phyloP scores from a whole-genome alignment of 2,113 vertebrate genomes.

The Notarius lentiginosus region DNA sequence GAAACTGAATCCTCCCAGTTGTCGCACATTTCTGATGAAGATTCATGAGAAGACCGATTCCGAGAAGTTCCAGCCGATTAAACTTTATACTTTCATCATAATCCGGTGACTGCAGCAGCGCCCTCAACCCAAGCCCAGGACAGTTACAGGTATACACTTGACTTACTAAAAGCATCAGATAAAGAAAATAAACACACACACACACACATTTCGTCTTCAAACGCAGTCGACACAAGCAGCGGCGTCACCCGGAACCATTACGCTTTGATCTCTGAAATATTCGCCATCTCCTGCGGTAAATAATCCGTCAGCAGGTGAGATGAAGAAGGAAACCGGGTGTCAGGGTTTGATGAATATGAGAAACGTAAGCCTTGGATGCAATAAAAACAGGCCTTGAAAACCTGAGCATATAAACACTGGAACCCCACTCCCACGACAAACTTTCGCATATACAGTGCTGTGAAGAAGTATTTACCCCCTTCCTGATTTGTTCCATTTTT shows the following conservation, averaged over 20 bases:
- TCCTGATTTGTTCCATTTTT: too few relatives aligned
- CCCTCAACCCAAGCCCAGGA: background rate
- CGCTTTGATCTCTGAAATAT: background rate
- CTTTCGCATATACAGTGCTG: too few relatives aligned
- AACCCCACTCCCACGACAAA: too few relatives aligned
- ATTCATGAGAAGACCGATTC: background rate
- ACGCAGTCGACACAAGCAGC: background rate
- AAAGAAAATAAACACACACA: background rate
- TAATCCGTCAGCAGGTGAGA: conserved; percentile 11
- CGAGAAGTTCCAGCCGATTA: background rate
- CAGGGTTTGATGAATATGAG: background rate
- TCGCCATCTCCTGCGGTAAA: background rate
- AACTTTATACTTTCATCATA: background rate
- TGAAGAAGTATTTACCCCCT: too few relatives aligned
- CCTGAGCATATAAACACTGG: too few relatives aligned
- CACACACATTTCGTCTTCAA: background rate
- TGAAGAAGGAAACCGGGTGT: background rate
- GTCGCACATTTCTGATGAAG: background rate
- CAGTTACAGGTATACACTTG: background rate
- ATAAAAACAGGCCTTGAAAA: background rate
- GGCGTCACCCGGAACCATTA: background rate
- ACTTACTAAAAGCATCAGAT: conserved; percentile 4
- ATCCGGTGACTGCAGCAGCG: background rate
- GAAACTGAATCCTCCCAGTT: background rate
- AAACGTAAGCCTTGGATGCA: background rate